A percentile compares a stretch with the other conserved stretches of the same genome.
These are phyloP conservation scores for Drosophila quinaria DNA, from an alignment of 2,888 invertebrate genomes.

Conservation along the genomic window DNA sequence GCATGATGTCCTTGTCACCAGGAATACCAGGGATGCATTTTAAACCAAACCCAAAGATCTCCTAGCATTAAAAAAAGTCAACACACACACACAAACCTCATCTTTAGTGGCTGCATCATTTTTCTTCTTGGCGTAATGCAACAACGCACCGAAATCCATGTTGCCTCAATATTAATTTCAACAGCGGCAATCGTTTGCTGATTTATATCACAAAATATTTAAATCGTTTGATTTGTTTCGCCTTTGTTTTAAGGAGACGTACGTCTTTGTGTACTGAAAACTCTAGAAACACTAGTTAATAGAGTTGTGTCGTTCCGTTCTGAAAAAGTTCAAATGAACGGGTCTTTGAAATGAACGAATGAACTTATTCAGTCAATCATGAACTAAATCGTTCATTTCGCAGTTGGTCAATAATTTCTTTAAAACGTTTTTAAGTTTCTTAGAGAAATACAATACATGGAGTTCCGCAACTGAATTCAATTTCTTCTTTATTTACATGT, in stretches of 20 bases:
- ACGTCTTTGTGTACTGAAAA: slow-evolving; percentile 49
- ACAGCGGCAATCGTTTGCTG: neutral
- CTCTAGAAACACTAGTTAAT: slow-evolving; percentile 49
- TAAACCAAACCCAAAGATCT: too few species aligned
- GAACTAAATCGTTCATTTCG: too few species aligned
- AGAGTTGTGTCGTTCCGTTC: too few species aligned
- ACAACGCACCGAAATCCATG: slow-evolving; percentile 89
- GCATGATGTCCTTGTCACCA: neutral
- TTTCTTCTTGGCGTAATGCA: slow-evolving; percentile 89
- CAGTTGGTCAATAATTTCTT: too few species aligned
- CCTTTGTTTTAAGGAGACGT: slow-evolving; percentile 45
- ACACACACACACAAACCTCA: slow-evolving; percentile 78
- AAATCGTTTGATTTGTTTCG: slow-evolving; percentile 24
- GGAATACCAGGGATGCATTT: too few species aligned
- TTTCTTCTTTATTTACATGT: too few species aligned
- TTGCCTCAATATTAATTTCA: slow-evolving; percentile 9
- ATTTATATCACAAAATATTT: slow-evolving; percentile 17
- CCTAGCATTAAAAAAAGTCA: neutral
- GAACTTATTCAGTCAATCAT: too few species aligned
- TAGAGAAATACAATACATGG: too few species aligned
- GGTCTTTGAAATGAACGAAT: too few species aligned
- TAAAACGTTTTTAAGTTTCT: too few species aligned
- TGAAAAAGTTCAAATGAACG: too few species aligned
- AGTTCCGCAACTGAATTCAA: too few species aligned
- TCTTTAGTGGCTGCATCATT: slow-evolving; percentile 84